Evolutionary conservation across 1,140 invertebrate species (phyloP), one percentile per base, ranked within the genome.

Genomic region (Monochamus saltuarius): DNA sequence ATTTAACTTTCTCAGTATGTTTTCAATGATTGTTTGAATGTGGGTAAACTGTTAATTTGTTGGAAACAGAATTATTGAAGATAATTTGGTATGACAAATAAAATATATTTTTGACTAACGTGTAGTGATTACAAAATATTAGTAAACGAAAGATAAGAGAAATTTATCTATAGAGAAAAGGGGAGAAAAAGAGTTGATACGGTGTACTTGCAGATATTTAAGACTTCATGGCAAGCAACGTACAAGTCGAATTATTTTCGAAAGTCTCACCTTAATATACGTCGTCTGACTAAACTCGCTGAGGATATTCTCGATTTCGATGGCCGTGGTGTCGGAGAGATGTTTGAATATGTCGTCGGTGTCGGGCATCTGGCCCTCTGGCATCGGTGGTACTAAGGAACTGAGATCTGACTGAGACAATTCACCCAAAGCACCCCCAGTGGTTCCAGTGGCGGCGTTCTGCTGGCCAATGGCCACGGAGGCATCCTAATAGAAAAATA

Each of bases 271-370:
- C 77, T 82, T 82, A 61, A 82, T 80, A 66, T 81, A 72, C 9
- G 69, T 76, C 22, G 70, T 67, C 62, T 75, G 73, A 60, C 78
- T 80, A 65, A 82, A 76, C 71, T 82, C 81, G 53, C 79, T 81
- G 35, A 82, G 75, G 61, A 82, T 74, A 69, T 76, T 79, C 59
- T 82, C 80, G 60, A 82, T 79, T 73, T 82, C 81, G 51, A 81
- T 80, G 68, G 87, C 87, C 4, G 82, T 83, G 2, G 85, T 83
- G 59, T 88, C 86, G 2, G 82, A 85, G 9, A 89, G 76, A 65
- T 88, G 86, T 65, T 88, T 87, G 54, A 89, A 83, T 51, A 89
- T 84, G 64, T 88, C 87, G 56, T 88, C 87, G 11, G 86, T 83
- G 64, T 87, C 85, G 11, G 81, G 79, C 7, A 83, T 82, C n/a